Percentiles rank a stretch among this genome's conserved stretches.
phyloP scores from a whole-genome alignment of 1,140 invertebrate species.

The Bombus fervidus region DNA sequence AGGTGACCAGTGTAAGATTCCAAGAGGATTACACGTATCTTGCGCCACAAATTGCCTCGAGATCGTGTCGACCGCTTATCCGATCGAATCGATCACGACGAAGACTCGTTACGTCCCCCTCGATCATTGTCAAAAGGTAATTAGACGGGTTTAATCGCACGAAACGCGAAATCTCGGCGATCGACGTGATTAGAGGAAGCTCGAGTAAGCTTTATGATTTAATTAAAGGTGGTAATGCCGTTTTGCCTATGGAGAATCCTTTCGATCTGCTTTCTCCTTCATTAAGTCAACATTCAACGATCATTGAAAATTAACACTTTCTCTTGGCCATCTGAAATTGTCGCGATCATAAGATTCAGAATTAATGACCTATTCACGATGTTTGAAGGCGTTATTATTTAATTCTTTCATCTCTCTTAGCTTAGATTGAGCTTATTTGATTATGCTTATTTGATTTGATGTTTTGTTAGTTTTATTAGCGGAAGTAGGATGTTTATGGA shows the following conservation, averaged over 20 bases:
- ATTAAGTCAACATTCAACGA: neutral
- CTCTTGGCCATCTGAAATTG: neutral
- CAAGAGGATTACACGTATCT: neutral
- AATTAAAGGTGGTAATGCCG: neutral
- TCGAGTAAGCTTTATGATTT: neutral
- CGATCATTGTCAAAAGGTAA: conserved; percentile 11
- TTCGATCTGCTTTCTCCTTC: conserved; percentile 28
- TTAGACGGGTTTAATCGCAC: neutral
- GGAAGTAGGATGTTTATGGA: too few relatives aligned
- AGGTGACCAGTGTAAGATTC: neutral
- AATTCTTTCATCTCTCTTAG: too few relatives aligned
- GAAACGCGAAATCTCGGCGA: conserved; percentile 1
- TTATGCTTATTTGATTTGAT: too few relatives aligned
- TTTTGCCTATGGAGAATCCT: neutral
- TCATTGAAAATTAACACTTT: conserved; percentile 26
- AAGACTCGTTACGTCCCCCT: neutral
- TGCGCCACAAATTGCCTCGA: neutral
- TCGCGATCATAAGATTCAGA: neutral
- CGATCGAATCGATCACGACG: neutral
- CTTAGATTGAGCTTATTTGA: too few relatives aligned
- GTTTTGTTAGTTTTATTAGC: too few relatives aligned
- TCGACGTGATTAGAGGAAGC: neutral
- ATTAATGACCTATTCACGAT: neutral
- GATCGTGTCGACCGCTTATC: conserved; percentile 13
- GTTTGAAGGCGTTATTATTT: neutral